Base-by-base conservation (phyloP, 2,888 invertebrate species). In the Aradus depressus region DNA sequence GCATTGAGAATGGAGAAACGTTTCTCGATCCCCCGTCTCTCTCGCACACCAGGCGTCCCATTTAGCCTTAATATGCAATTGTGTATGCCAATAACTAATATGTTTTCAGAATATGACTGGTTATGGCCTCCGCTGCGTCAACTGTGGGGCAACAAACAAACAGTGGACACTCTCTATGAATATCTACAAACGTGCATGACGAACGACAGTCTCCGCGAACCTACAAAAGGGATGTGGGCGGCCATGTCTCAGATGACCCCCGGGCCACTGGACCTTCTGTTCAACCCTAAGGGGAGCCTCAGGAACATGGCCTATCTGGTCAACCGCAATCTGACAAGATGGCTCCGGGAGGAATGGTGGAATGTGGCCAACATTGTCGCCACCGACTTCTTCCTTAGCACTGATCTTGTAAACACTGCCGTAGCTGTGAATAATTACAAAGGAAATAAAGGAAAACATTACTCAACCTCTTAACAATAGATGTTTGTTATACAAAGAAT, bases 51-150 rank as follows among this genome's bases (percentile, higher is more conserved):
- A n/a, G n/a, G n/a, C n/a, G n/a, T n/a, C n/a, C n/a, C n/a, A n/a
- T n/a, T n/a, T n/a, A n/a, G n/a, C n/a, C n/a, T 41, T 14, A 28
- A 28, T 28, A 8, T 28, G 28, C 10, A 28, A 28, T 10, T 28
- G 6, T 44, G 26, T 44, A 31, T n/a, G 5, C 4, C 8, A 18
- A 31, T 10, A 45, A 8, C 16, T 18, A 44, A 31, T 4, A 26
- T 47, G 43, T 21, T 62, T 63, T 50, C 69, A 78, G 77, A 70
- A 58, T 73, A 75, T 62, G 68, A 68, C 50, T 76, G 75, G 74
- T 62, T 80, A 19, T 80, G 80, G 80, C 77, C 77, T 1, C 70
- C 73, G 19, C 66, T 80, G 59, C 73, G 73, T 39, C 80, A 80
- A 62, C 68, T 75, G 47, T 80, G 80, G 80, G 80, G 78, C 10